Evolutionary conservation across 2,797 vertebrate genomes (phyloP).

Genomic region (Tokudaia muenninki): DNA sequence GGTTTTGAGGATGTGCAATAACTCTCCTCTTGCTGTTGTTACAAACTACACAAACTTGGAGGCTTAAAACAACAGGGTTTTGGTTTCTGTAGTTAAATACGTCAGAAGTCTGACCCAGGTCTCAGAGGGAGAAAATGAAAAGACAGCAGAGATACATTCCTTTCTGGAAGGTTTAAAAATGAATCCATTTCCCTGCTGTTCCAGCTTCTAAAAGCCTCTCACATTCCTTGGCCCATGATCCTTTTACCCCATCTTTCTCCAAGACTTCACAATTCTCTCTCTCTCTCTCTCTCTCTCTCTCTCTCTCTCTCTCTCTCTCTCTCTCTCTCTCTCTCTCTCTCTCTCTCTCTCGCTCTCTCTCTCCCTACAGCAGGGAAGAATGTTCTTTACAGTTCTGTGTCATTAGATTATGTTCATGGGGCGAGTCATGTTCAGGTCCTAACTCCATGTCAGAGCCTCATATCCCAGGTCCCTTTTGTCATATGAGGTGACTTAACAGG

Average conservation of each 20-base stretch:
- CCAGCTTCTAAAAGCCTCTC: neutral
- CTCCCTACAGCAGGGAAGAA: neutral
- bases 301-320: neutral
- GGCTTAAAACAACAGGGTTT: neutral
- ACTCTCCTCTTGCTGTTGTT: neutral
- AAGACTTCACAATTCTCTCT: neutral
- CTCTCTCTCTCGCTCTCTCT: neutral
- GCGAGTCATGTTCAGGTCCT: neutral
- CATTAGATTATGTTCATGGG: neutral
- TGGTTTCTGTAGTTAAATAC: neutral
- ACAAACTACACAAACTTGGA: neutral
- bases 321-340: no score
- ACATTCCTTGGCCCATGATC: neutral
- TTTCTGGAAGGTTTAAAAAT: neutral
- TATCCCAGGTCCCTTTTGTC: neutral
- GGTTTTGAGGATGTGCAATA: neutral
- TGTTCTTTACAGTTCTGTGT: neutral
- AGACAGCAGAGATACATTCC: neutral
- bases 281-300: neutral
- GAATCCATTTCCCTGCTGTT: neutral
- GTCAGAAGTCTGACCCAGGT: neutral
- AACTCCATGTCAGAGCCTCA: neutral
- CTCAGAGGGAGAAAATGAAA: constrained; percentile 12
- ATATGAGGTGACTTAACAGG: neutral
- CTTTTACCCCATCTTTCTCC: neutral